These are phyloP conservation scores for Rhamnusium bicolor DNA, from an alignment of 2,888 invertebrate genomes.

Conservation along the genomic window DNA sequence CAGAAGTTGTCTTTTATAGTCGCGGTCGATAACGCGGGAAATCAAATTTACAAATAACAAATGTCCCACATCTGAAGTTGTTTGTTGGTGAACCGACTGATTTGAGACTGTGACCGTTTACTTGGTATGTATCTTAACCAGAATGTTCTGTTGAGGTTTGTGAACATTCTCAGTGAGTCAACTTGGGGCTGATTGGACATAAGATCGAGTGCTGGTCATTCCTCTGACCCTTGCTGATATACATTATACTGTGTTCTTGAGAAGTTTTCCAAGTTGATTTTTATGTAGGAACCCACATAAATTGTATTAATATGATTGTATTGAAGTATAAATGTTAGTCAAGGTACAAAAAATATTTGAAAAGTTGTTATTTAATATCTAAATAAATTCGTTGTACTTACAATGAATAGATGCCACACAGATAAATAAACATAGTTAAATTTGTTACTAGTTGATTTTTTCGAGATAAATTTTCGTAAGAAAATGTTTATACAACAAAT, in stretches of 20 bases:
- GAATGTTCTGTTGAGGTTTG: conserved; percentile 46
- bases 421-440: too few species aligned
- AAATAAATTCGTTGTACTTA: too few species aligned
- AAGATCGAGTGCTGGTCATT: conserved; percentile 68
- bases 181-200: conserved; percentile 46
- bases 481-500: too few species aligned
- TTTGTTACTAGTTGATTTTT: too few species aligned
- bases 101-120: conserved; percentile 61
- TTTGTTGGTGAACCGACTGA: conserved; percentile 64
- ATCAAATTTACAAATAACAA: conserved; percentile 68
- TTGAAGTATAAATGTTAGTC: neutral
- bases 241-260: conserved; percentile 56
- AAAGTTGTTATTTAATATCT: too few species aligned
- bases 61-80: conserved; percentile 68
- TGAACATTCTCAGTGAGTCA: conserved; percentile 50
- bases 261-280: conserved; percentile 35
- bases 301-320: neutral
- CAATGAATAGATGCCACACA: too few species aligned
- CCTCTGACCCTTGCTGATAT: conserved; percentile 64
- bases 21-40: conserved; percentile 58
- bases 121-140: conserved; percentile 44
- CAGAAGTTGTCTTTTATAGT: conserved; percentile 54
- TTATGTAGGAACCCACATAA: neutral
- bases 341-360: too few species aligned
- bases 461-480: too few species aligned